Conservation (phyloP, 2,113 vertebrate genomes). For the Daphoenositta chrysoptera region DNA sequence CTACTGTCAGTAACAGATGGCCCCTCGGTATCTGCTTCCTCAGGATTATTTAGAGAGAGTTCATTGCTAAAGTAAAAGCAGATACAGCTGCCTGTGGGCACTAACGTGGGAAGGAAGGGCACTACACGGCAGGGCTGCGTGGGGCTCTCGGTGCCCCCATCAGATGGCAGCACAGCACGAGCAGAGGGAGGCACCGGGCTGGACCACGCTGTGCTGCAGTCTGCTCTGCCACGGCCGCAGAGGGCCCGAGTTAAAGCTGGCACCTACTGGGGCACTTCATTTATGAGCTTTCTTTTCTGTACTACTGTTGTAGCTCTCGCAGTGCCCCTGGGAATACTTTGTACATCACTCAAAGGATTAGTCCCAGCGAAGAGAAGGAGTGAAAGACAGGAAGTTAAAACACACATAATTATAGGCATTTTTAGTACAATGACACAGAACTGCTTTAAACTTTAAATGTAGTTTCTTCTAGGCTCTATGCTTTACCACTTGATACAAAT, state of each 20-base stretch:
- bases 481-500: background rate
- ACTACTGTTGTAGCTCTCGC: background rate
- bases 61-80: background rate
- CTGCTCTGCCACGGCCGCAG: background rate
- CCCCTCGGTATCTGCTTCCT: background rate
- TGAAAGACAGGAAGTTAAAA: background rate
- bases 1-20: background rate
- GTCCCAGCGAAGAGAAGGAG: background rate
- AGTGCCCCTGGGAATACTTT: background rate
- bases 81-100: background rate
- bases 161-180: constrained; percentile 44
- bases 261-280: background rate
- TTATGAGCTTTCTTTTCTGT: accelerated
- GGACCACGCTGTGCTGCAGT: accelerated
- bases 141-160: background rate
- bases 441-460: background rate
- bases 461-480: background rate
- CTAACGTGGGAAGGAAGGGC: background rate
- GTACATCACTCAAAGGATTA: background rate
- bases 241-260: background rate
- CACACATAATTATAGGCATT: background rate
- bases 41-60: background rate
- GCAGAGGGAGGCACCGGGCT: background rate
- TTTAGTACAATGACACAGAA: background rate
- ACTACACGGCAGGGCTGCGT: background rate